phyloP scores from a whole-genome alignment of 2,113 vertebrate genomes.

The Leiothrix lutea region DNA sequence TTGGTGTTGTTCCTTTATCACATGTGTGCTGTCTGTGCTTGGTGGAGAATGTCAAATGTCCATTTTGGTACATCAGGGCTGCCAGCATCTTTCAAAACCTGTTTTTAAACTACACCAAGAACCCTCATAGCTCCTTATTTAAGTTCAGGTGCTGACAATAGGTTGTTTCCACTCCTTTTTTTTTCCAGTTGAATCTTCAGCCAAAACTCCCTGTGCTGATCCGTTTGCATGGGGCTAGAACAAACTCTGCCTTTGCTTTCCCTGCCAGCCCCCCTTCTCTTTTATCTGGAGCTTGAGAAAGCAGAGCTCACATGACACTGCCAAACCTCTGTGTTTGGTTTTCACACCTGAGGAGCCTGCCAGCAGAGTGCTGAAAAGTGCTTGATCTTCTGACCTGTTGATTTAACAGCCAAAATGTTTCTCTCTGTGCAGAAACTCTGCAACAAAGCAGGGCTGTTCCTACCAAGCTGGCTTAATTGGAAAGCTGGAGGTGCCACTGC shows the following conservation, averaged over 20 bases:
- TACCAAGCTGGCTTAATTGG: background rate
- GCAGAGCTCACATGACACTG: background rate
- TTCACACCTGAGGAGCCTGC: slow-evolving; percentile 4
- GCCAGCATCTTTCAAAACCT: background rate
- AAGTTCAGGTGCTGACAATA: background rate
- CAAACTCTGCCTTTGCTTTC: background rate
- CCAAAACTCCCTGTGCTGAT: background rate
- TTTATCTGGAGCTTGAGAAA: background rate
- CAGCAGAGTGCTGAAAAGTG: background rate
- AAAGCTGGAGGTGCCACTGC: background rate
- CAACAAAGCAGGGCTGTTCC: background rate
- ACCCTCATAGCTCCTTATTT: background rate
- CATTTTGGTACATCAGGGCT: background rate
- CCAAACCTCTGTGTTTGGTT: background rate
- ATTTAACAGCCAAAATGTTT: background rate
- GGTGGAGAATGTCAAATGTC: background rate
- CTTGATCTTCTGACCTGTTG: background rate
- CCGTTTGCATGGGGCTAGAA: background rate
- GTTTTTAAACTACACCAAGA: background rate
- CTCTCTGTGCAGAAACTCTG: background rate
- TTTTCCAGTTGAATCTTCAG: background rate
- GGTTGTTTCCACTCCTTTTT: background rate
- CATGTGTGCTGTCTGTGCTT: background rate
- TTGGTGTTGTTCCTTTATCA: background rate
- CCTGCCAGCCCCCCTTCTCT: background rate